Conservation (phyloP, 2,888 invertebrate genomes). For the Ochropleura leucogaster region DNA sequence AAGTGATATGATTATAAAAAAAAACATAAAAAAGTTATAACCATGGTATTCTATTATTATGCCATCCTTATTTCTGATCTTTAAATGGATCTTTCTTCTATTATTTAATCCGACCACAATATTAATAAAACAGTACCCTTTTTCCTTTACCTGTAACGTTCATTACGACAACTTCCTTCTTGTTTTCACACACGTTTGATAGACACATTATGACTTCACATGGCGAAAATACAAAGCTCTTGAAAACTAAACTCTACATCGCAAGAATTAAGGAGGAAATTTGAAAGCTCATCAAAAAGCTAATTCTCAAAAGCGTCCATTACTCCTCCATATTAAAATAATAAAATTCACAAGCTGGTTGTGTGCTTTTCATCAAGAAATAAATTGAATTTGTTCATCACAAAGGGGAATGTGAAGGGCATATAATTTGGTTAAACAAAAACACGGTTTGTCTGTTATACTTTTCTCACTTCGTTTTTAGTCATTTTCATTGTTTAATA, state of each 20-base stretch:
- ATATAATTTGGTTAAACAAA: slow-evolving; percentile 50
- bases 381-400: slow-evolving; percentile 56
- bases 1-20: too few relatives aligned
- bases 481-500: slow-evolving; percentile 36
- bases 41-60: too few relatives aligned
- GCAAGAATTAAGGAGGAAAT: not conserved
- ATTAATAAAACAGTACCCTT: not conserved
- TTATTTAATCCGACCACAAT: not conserved
- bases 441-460: slow-evolving; percentile 31
- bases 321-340: slow-evolving; percentile 48
- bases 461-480: slow-evolving; percentile 12
- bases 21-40: too few relatives aligned
- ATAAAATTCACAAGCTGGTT: slow-evolving; percentile 43
- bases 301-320: slow-evolving; percentile 33
- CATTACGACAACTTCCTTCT: slow-evolving; percentile 16
- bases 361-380: slow-evolving; percentile 53
- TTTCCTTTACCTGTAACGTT: not conserved
- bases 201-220: slow-evolving; percentile 15
- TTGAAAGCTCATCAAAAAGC: slow-evolving; percentile 32
- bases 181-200: slow-evolving; percentile 22
- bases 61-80: not conserved
- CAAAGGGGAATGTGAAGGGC: slow-evolving; percentile 34
- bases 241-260: slow-evolving; percentile 6
- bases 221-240: not conserved
- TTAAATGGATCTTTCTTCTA: not conserved